These are phyloP conservation scores for Catalaphyllia jardinei DNA, from an alignment of 64 coral and sea anemone genomes.

Conservation along the genomic window DNA sequence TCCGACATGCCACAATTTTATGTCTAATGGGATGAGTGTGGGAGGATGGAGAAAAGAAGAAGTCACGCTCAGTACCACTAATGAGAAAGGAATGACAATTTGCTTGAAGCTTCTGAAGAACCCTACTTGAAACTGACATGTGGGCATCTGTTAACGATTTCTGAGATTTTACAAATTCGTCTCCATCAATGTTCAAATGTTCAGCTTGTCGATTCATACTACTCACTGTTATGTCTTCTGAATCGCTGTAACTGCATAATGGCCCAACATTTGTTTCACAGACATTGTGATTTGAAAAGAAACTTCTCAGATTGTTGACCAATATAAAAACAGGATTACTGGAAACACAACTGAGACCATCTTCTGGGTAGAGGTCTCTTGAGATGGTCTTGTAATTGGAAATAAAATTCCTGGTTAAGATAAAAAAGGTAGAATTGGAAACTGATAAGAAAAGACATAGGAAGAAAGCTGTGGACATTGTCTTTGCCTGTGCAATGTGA, in stretches of 20 bases:
- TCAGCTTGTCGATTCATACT: background rate
- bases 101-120: constrained; percentile 2
- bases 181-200: background rate
- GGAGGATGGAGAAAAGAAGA: constrained; percentile 52
- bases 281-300: constrained; percentile 2
- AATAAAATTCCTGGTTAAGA: background rate
- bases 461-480: background rate
- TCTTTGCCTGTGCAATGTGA: too few relatives aligned
- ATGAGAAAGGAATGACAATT: constrained; percentile 40
- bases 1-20: constrained; percentile 30
- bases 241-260: background rate
- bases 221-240: background rate
- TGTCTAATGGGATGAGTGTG: constrained; percentile 56
- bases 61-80: constrained; percentile 48
- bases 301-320: constrained; percentile 15
- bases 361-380: background rate
- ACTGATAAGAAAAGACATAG: background rate
- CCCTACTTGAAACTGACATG: background rate
- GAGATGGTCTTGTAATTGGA: background rate
- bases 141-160: background rate
- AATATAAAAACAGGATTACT: constrained; percentile 4
- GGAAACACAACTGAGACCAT: background rate
- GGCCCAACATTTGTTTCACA: background rate
- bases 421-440: background rate
- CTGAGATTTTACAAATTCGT: background rate